Evolutionary conservation across 2,113 vertebrate genomes (phyloP).

Genomic region (Xenopus borealis): DNA sequence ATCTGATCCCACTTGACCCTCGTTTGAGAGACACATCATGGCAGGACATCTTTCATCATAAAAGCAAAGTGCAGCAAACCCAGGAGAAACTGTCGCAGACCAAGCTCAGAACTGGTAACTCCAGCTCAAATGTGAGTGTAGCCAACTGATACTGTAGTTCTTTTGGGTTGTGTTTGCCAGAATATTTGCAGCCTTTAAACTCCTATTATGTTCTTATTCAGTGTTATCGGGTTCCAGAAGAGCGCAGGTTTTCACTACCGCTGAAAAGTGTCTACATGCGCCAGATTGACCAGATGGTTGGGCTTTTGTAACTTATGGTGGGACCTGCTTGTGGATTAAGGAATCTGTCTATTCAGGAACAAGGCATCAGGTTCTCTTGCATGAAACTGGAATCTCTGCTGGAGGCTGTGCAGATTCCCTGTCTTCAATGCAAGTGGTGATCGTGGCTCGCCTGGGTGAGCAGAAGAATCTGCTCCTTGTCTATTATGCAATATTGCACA

Average conservation of each 20-base stretch:
- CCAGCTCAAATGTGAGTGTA: constrained; percentile 80
- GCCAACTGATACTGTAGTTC: not conserved
- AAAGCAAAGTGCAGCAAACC: constrained; percentile 43
- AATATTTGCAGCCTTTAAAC: too few species aligned
- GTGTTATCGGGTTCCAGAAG: constrained; percentile 90
- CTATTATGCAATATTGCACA: not conserved
- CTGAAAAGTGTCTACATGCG: constrained; percentile 96
- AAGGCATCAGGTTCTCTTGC: not conserved
- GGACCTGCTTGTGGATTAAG: not conserved
- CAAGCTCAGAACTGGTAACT: constrained; percentile 62
- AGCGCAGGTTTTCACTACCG: constrained; percentile 83
- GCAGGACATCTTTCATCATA: constrained; percentile 72
- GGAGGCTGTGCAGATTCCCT: not conserved
- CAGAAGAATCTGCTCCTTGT: not conserved
- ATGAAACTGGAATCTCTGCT: not conserved
- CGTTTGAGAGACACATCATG: constrained; percentile 83
- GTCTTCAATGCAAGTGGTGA: not conserved
- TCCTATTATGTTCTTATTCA: constrained; percentile 48
- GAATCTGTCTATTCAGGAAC: not conserved
- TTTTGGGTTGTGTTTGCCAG: too few species aligned
- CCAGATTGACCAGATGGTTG: constrained; percentile 97
- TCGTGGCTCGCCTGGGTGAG: not conserved
- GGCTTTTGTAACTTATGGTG: constrained; percentile 72
- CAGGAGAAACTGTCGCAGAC: constrained; percentile 43
- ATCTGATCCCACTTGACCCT: constrained; percentile 85